Base-by-base conservation (phyloP, 2,888 invertebrate species). In the Clusia tigrina region DNA sequence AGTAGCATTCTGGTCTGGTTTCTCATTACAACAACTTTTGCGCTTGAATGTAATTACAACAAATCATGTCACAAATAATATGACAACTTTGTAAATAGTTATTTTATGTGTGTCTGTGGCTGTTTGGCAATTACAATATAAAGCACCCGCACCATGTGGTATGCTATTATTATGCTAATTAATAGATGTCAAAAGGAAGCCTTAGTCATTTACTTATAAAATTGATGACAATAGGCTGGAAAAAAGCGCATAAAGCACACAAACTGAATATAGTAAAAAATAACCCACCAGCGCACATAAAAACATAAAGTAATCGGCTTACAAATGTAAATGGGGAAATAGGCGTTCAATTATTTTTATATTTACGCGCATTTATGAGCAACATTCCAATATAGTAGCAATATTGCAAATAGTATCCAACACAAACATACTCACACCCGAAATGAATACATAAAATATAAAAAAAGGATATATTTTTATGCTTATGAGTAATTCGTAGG, bases 241-340 rank as follows among this genome's bases (percentile, higher is more conserved):
- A 22, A 22, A 22, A 6, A 52, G 52, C n/a, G n/a, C n/a, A n/a
- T n/a, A n/a, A n/a, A n/a, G n/a, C n/a, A n/a, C n/a, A n/a, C n/a
- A n/a, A 5, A 12, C 10, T 10, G 9, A 48, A 18, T 17, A 18
- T 17, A 18, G 5, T 6, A 10, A 18, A n/a, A 18, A 48, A n/a
- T 23, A n/a, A n/a, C n/a, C n/a, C n/a, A n/a, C n/a, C n/a, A 18
- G 52, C 5, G 52, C 22, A 22, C 22, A n/a, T 48, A n/a, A 48
- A 24, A 52, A 22, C 46, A n/a, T n/a, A 46, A 38, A 57, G 67
- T 74, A 74, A 74, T 76, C 77, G 64, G 77, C 73, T 74, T 74
- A 76, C 69, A 73, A n/a, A 77, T 77, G 74, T 70, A 74, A 77
- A 74, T 74, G 74, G 71, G n/a, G 66, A 71, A 74, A 76, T 74